Conservation (phyloP, 1,140 invertebrate genomes). For the Reticulitermes speratus region DNA sequence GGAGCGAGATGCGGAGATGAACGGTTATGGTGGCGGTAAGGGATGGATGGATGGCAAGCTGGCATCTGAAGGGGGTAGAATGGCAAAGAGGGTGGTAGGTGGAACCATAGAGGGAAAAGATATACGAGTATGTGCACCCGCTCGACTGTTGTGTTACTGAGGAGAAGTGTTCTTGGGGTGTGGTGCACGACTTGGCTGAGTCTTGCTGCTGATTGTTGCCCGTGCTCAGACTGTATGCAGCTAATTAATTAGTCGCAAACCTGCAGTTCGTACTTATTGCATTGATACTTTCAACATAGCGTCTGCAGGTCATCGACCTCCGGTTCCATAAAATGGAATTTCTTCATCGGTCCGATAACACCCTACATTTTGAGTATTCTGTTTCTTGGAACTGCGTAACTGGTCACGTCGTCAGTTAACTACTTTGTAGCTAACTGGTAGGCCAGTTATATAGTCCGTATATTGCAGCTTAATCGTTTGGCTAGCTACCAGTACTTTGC, state of each 20-base stretch:
- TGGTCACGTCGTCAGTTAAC: too few species aligned
- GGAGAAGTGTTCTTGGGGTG: constrained; percentile 9
- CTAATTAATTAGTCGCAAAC: neutral
- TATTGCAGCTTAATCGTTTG: too few species aligned
- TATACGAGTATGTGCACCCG: constrained; percentile 28
- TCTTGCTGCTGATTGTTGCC: neutral
- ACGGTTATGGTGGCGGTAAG: constrained; percentile 16
- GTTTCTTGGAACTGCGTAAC: too few species aligned
- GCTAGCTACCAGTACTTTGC: too few species aligned
- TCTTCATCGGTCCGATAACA: too few species aligned
- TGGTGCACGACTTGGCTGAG: neutral
- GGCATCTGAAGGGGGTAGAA: constrained; percentile 29
- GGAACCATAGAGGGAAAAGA: constrained; percentile 29
- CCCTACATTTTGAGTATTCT: too few species aligned
- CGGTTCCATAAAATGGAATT: too few species aligned
- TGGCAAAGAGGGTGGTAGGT: constrained; percentile 23
- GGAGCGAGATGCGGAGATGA: constrained; percentile 22
- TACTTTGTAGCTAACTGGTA: too few species aligned
- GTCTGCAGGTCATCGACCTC: too few species aligned
- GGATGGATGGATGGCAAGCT: constrained; percentile 27
- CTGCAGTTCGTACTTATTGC: too few species aligned
- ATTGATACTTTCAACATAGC: too few species aligned
- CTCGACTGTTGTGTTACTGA: constrained; percentile 25
- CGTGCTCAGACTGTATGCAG: neutral
- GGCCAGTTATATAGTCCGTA: too few species aligned